Evolutionary conservation across 1,140 invertebrate species (phyloP).

Genomic region (Eupristina koningsbergeri): DNA sequence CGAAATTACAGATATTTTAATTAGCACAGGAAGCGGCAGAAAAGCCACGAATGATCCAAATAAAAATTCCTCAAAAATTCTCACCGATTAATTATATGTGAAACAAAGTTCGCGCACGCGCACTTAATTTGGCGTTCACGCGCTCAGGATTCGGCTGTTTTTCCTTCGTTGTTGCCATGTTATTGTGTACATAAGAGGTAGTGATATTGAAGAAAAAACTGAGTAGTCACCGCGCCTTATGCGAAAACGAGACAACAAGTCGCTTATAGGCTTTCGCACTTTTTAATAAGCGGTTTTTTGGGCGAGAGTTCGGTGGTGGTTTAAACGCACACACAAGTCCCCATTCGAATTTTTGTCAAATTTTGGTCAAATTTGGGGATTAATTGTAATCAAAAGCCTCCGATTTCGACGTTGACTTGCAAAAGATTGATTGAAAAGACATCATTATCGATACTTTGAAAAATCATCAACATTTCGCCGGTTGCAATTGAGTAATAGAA

Average conservation of each 20-base stretch:
- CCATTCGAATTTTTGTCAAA: not conserved
- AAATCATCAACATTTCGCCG: not conserved
- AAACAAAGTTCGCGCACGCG: constrained; percentile 2
- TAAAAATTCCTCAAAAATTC: constrained; percentile 23
- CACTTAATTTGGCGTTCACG: constrained; percentile 17
- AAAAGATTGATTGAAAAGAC: not conserved
- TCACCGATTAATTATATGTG: constrained; percentile 33
- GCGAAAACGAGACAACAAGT: constrained; percentile 15
- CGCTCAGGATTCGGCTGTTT: not conserved
- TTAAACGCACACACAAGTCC: not conserved
- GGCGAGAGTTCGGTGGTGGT: not conserved
- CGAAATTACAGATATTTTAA: constrained; percentile 50
- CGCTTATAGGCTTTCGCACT: constrained; percentile 39
- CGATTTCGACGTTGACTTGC: not conserved
- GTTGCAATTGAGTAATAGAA: constrained; percentile 24
- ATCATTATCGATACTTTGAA: no score
- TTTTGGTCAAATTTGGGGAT: not conserved
- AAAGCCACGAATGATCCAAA: not conserved
- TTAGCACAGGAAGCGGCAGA: not conserved
- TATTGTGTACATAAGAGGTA: not conserved
- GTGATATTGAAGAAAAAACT: not conserved
- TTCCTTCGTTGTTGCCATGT: no score
- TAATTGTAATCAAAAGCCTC: not conserved
- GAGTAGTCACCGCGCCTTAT: not conserved
- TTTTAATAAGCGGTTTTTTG: constrained; percentile 44